Conservation (phyloP, 1,140 invertebrate species). For the Zelostemma sp. region DNA sequence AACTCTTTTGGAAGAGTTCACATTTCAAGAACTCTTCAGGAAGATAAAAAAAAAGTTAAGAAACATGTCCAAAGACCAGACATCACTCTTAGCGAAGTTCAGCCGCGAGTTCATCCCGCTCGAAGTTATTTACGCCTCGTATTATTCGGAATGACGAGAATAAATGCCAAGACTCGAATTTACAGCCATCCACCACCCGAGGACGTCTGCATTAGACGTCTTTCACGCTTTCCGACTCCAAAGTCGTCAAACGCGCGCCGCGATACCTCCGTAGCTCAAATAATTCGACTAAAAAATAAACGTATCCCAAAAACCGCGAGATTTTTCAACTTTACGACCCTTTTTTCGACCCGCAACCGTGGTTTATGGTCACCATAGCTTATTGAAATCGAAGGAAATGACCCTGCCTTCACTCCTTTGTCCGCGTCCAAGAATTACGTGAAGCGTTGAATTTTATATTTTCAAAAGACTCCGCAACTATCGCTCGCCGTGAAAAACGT, state of each 20-base stretch:
- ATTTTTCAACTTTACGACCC: neutral
- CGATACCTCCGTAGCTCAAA: slow-evolving; percentile 18
- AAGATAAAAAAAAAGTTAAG: no score
- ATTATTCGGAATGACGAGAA: slow-evolving; percentile 65
- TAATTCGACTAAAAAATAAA: neutral
- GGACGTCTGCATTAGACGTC: slow-evolving; percentile 57
- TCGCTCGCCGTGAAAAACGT: neutral
- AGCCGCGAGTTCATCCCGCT: slow-evolving; percentile 43
- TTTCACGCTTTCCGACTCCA: slow-evolving; percentile 48
- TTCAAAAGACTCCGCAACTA: neutral
- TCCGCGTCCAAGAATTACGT: neutral
- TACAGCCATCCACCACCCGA: slow-evolving; percentile 54
- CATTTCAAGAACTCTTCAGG: no score
- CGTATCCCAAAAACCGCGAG: neutral
- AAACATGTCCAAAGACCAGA: no score
- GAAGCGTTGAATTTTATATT: neutral
- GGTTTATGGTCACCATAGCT: slow-evolving; percentile 15
- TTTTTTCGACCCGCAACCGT: slow-evolving; percentile 13
- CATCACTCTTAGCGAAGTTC: no score
- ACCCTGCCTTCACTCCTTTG: neutral
- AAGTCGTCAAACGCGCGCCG: slow-evolving; percentile 41
- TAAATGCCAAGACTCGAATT: slow-evolving; percentile 62
- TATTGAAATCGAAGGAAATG: slow-evolving; percentile 24
- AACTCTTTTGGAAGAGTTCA: no score
- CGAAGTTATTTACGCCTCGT: slow-evolving; percentile 63